Base-by-base conservation (phyloP, 2,113 vertebrate genomes). In the Hippocampus barbouri region DNA sequence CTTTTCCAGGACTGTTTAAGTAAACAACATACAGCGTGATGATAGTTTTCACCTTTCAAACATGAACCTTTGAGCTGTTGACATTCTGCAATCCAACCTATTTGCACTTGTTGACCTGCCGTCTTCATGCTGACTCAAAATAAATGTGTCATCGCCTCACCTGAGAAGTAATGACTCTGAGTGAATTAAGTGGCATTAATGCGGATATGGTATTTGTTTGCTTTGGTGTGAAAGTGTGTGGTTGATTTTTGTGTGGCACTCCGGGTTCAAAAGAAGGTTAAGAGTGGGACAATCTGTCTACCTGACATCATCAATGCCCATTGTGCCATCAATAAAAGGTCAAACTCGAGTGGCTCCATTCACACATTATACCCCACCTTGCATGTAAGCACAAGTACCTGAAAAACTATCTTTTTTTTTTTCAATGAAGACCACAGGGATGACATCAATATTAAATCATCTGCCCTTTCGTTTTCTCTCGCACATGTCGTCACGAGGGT, bases 301-400 rank as follows among this genome's bases (percentile, higher is more conserved):
- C 11, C 14, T 90, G 89, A 89, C 88, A 84, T 80, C 78, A 85
- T 85, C 84, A 89, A 88, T 88, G 82, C 62, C n/a, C 60, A 71
- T 64, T 79, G 66, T 53, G 71, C 81, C 78, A 83, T 78, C 77
- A 75, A 85, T 74, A 79, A 71, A 69, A 85, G 82, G 81, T 61
- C 65, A 72, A 74, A 73, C 68, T 75, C 10, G 71, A 54, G 15
- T 18, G 71, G 64, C 80, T 83, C 70, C 57, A 54, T 74, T 49
- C 71, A 57, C 70, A 82, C 68, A 73, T 79, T 82, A 82, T 68
- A 69, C 74, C 70, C 66, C 81, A 82, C 53, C 66, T 73, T 15
- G 25, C 68, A 34, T 71, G 74, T 51, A 70, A 23, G 18, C 8
- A 65, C 72, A 77, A n/a, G 71, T 53, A 76, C 27, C 21, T 49